Evolutionary conservation across 2,888 invertebrate species (phyloP).

Genomic region (Chymomyza fuscimana): DNA sequence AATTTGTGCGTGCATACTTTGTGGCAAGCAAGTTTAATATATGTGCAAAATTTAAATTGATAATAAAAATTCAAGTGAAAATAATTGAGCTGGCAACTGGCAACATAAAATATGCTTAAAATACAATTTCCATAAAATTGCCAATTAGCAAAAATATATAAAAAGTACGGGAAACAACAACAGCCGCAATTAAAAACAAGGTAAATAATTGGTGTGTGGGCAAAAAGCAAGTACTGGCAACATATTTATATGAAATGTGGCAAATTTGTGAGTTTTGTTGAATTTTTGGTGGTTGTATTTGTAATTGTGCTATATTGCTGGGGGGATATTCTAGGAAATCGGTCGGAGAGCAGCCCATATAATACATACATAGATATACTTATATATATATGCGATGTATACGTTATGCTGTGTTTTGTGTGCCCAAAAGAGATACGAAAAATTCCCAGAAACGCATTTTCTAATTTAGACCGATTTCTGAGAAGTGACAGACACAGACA

Average conservation of each 20-base stretch:
- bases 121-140: conserved; percentile 63
- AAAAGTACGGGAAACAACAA: conserved; percentile 33
- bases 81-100: conserved; percentile 18
- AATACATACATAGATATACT: conserved; percentile 12
- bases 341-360: conserved; percentile 13
- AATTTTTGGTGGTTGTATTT: neutral
- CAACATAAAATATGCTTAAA: conserved; percentile 60
- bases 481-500: conserved; percentile 75
- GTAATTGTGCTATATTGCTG: neutral
- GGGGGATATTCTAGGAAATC: conserved; percentile 36
- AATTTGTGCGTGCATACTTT: neutral
- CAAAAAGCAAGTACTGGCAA: neutral
- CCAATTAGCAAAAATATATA: conserved; percentile 39
- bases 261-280: neutral
- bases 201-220: conserved; percentile 45
- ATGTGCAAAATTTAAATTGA: conserved; percentile 12
- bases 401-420: conserved; percentile 55
- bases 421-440: conserved; percentile 69
- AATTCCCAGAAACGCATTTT: conserved; percentile 78
- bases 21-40: neutral
- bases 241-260: neutral
- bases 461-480: conserved; percentile 78
- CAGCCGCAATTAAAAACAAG: conserved; percentile 46
- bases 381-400: conserved; percentile 27
- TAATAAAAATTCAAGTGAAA: conserved; percentile 14